phyloP scores from a whole-genome alignment of 2,113 vertebrate species.

The Urocolius indicus region DNA sequence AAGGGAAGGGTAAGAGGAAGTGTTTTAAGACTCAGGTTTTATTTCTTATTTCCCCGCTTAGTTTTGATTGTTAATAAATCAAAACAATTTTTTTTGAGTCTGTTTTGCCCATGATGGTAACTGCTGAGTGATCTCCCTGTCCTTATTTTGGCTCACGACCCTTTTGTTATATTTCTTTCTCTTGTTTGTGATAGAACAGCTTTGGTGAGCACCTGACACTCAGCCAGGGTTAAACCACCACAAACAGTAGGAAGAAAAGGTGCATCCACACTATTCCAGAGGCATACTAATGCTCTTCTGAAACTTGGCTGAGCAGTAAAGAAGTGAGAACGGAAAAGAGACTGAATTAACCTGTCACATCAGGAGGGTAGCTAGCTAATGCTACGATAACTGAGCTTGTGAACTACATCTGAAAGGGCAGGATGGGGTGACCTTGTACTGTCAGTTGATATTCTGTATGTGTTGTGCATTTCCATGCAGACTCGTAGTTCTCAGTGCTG shows the following conservation, averaged over 20 bases:
- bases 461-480: background rate
- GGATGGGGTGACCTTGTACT: background rate
- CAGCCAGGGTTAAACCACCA: too few species aligned
- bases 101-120: too few species aligned
- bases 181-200: too few species aligned
- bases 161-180: too few species aligned
- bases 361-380: background rate
- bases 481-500: background rate
- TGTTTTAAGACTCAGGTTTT: too few species aligned
- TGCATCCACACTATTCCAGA: background rate
- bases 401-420: conserved; percentile 31
- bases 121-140: too few species aligned
- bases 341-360: conserved; percentile 15
- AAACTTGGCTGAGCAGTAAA: background rate
- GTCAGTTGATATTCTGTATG: background rate
- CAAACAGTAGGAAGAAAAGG: background rate
- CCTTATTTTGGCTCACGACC: too few species aligned
- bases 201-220: too few species aligned
- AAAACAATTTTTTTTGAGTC: too few species aligned
- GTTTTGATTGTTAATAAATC: too few species aligned
- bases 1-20: too few species aligned
- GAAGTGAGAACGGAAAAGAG: background rate
- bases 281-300: background rate
- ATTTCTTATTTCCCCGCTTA: too few species aligned
- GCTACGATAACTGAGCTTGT: conserved; percentile 3